A percentile compares a stretch with the other conserved stretches of the same genome.
Conservation (phyloP, 2,113 vertebrate species). For the Hemichromis elongatus region DNA sequence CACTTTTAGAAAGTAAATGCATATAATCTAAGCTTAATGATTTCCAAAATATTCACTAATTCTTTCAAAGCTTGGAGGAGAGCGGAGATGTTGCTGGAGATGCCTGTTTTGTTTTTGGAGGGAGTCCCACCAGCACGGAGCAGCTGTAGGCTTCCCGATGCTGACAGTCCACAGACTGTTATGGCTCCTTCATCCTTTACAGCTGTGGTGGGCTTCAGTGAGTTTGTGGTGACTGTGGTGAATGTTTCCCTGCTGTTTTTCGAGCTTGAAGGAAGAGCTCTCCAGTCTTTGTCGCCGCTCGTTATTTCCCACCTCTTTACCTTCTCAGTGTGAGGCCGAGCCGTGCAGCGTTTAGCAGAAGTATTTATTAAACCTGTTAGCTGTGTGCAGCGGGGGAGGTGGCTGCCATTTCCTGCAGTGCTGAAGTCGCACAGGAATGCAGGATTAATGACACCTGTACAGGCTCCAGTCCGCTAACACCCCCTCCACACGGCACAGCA, state of each 20-base stretch:
- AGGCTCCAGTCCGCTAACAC: slow-evolving; percentile 23
- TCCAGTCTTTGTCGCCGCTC: neutral
- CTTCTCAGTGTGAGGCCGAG: slow-evolving; percentile 11
- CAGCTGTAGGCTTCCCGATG: neutral
- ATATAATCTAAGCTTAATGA: neutral
- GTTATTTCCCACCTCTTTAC: slow-evolving; percentile 36
- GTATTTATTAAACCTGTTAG: slow-evolving; percentile 45
- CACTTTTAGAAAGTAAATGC: neutral
- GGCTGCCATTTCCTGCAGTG: neutral
- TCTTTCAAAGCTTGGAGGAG: neutral
- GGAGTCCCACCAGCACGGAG: neutral
- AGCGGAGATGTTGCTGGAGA: neutral
- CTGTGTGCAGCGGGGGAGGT: neutral
- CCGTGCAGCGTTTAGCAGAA: neutral
- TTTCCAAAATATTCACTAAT: neutral
- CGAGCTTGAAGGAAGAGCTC: neutral
- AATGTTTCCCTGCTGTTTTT: slow-evolving; percentile 6
- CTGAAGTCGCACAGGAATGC: slow-evolving; percentile 5
- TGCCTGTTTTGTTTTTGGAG: neutral
- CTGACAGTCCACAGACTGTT: neutral
- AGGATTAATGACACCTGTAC: slow-evolving; percentile 42
- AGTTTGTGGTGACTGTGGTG: neutral
- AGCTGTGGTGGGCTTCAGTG: neutral
- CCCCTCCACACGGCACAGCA: neutral
- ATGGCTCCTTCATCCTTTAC: neutral